Base-by-base conservation (phyloP, 2,888 invertebrate genomes). In the Thereva nobilitata region DNA sequence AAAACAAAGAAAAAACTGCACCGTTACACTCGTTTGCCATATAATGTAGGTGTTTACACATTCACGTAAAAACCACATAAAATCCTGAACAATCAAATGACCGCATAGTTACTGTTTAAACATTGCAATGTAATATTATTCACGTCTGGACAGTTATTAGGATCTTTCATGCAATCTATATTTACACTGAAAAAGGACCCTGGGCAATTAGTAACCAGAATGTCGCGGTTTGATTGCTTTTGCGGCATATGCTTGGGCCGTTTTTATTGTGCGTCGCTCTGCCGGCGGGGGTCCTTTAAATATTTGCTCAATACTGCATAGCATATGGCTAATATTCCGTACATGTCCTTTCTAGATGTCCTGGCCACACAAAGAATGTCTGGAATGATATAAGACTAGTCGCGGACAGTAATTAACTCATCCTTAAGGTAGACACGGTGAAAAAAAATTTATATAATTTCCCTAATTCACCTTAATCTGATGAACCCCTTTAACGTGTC, bases 391-490 rank as follows among this genome's bases (percentile, higher is more conserved):
- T 12, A 5, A 49, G 34, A 41, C 40, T 49, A 61, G 61, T 49
- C 49, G 50, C 61, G 9, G 6, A 23, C 12, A 49, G 61, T 41
- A 61, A 61, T 61, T 61, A 61, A 61, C 50, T 50, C 61, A 61
- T 61, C 61, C 50, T 50, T 61, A 50, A 40, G 40, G 12, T 40
- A 61, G 35, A 61, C n/a, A n/a, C 23, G 23, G 23, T 23, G 23
- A 23, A 23, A 23, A 23, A 23, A 23, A 23, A 2, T 23, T 23
- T 23, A 23, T 23, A 61, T 61, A 61, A 61, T 61, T 61, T 61
- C 50, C 49, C 61, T 61, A 61, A 61, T 61, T 61, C 57, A 61
- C 61, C 23, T 61, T 61, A 50, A 61, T 61, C 61, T 50, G 61
- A 37, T 50, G 47, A 49, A 45, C 61, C 61, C 49, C 41, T 61